These are phyloP conservation scores for Mallotus villosus DNA, from an alignment of 2,797 vertebrate species.

Conservation along the genomic window DNA sequence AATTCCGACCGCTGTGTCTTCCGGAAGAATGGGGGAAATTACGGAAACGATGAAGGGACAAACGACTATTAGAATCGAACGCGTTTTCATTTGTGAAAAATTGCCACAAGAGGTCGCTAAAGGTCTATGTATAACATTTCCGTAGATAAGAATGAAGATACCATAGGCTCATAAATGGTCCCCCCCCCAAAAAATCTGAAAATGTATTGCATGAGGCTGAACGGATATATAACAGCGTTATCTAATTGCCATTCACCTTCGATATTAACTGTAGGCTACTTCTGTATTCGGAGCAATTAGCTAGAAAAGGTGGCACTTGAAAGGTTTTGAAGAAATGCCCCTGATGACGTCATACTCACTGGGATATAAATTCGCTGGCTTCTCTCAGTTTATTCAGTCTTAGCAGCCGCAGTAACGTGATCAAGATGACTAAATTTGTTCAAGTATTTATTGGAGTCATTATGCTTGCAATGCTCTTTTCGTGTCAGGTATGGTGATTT, in stretches of 20 bases:
- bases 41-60: constrained; percentile 47
- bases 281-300: neutral
- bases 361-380: constrained; percentile 29
- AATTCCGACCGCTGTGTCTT: neutral
- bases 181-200: too few relatives aligned
- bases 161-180: too few relatives aligned
- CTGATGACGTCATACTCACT: constrained; percentile 31
- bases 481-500: constrained; percentile 43
- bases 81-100: neutral
- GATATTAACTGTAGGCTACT: too few relatives aligned
- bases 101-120: neutral
- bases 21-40: constrained; percentile 60
- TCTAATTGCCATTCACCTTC: too few relatives aligned
- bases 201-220: too few relatives aligned
- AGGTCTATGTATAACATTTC: neutral
- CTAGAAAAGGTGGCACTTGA: neutral
- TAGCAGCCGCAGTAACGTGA: neutral
- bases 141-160: neutral
- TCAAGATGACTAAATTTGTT: constrained; percentile 49
- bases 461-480: constrained; percentile 49
- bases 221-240: too few relatives aligned
- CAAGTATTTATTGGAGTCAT: constrained; percentile 43
- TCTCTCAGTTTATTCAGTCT: neutral
- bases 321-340: neutral
- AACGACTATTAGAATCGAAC: neutral